Evolutionary conservation across 2,797 vertebrate species (phyloP).

Genomic region (Myripristis jacobus): DNA sequence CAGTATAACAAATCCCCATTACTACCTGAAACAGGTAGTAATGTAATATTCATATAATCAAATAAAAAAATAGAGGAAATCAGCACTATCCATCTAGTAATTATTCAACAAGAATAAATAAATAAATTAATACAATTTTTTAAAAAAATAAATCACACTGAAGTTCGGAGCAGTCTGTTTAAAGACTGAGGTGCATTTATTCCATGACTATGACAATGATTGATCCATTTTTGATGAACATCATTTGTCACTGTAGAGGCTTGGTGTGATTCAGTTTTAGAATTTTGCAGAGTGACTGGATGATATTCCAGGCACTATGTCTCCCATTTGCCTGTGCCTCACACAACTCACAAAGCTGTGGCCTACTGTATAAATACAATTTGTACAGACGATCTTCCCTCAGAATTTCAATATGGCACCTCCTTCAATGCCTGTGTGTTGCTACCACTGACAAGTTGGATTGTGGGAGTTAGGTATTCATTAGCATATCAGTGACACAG

Average conservation of each 20-base stretch:
- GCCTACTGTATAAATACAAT: constrained; percentile 43
- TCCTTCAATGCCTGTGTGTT: constrained; percentile 63
- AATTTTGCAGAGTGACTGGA: background rate
- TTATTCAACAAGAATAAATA: no score
- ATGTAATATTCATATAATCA: background rate
- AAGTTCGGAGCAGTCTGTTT: no score
- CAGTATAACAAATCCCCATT: background rate
- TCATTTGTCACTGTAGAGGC: background rate
- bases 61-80: constrained; percentile 12
- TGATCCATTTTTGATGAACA: background rate
- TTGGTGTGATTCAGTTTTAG: constrained; percentile 10
- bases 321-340: constrained; percentile 19
- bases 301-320: background rate
- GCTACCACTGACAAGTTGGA: constrained; percentile 71
- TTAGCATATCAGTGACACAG: constrained; percentile 86
- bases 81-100: background rate
- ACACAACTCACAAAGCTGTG: constrained; percentile 20
- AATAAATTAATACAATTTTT: no score
- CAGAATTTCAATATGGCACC: constrained; percentile 69
- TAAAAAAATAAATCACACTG: background rate
- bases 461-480: constrained; percentile 81
- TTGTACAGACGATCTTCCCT: constrained; percentile 43
- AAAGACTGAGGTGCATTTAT: background rate
- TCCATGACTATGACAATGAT: background rate
- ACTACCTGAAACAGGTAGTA: background rate